Percentiles rank a stretch among this genome's conserved stretches.
These are phyloP conservation scores for Lampris incognitus DNA, from an alignment of 2,113 vertebrate species.

Conservation along the genomic window DNA sequence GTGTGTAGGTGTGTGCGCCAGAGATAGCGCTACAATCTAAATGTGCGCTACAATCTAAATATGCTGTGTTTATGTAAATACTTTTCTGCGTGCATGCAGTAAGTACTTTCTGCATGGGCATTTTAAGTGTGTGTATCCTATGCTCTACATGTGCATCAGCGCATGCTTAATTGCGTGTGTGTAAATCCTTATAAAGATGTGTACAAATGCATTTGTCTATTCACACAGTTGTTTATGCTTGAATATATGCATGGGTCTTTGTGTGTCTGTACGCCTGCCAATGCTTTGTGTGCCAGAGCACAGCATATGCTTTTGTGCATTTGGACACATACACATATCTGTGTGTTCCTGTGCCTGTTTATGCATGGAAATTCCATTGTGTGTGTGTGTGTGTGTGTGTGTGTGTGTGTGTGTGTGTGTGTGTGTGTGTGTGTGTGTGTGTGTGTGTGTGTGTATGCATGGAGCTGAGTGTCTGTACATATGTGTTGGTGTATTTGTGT, in stretches of 20 bases:
- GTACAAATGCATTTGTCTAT: too few relatives aligned
- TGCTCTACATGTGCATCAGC: not conserved
- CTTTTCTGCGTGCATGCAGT: conserved; percentile 37
- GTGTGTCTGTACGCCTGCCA: not conserved
- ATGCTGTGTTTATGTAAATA: conserved; percentile 52
- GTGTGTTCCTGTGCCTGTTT: too few relatives aligned
- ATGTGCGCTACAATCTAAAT: conserved; percentile 25
- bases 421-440: not conserved
- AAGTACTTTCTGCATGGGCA: conserved; percentile 32
- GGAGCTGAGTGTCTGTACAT: not conserved
- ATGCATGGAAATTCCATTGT: not conserved
- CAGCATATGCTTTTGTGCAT: not conserved
- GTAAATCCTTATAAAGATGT: too few relatives aligned
- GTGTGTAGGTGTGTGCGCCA: conserved; percentile 12
- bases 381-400: not conserved
- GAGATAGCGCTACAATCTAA: conserved; percentile 7
- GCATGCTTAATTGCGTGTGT: not conserved
- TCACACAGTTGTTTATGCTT: not conserved
- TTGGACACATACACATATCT: too few relatives aligned
- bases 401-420: not conserved
- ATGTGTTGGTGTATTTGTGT: not conserved
- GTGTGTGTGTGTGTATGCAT: not conserved
- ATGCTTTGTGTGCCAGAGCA: not conserved
- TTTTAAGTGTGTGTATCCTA: too few relatives aligned
- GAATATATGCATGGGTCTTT: not conserved